Conservation (phyloP, 2,888 invertebrate genomes). For the Tanypteryx hageni region DNA sequence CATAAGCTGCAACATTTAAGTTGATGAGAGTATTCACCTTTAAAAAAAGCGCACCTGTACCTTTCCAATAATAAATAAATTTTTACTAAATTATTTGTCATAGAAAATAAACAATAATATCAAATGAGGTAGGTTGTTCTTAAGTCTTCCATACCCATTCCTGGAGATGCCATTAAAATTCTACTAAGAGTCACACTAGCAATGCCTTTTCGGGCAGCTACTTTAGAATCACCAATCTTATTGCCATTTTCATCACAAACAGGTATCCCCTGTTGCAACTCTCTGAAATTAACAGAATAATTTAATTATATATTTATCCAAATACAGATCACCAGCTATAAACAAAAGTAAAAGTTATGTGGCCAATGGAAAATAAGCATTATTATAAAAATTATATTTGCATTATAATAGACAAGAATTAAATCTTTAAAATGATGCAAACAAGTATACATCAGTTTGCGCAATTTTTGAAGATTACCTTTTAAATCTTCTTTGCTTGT, state of each 20-base stretch:
- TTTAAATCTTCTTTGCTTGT: too few relatives aligned
- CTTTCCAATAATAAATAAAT: too few relatives aligned
- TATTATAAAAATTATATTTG: not conserved
- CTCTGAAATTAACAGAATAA: constrained; percentile 77
- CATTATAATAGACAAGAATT: not conserved
- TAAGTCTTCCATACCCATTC: constrained; percentile 86
- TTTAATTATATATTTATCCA: not conserved
- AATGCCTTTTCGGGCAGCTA: constrained; percentile 90
- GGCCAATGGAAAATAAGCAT: not conserved
- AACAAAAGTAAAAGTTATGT: too few relatives aligned
- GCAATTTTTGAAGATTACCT: too few relatives aligned
- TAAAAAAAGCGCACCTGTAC: too few relatives aligned
- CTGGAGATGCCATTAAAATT: constrained; percentile 94
- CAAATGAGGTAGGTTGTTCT: too few relatives aligned
- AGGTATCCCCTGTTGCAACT: constrained; percentile 88
- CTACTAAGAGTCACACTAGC: constrained; percentile 92
- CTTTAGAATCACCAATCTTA: constrained; percentile 80
- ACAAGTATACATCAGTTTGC: not conserved
- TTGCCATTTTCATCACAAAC: constrained; percentile 87
- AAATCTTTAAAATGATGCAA: not conserved
- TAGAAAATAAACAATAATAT: constrained; percentile 23
- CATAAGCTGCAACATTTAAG: too few relatives aligned
- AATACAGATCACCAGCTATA: not conserved
- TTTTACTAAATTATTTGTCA: not conserved
- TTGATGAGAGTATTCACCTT: too few relatives aligned